Percentiles rank a stretch among this genome's conserved stretches.
phyloP scores from a whole-genome alignment of 2,888 invertebrate genomes.

The Strigamia transsilvanica region DNA sequence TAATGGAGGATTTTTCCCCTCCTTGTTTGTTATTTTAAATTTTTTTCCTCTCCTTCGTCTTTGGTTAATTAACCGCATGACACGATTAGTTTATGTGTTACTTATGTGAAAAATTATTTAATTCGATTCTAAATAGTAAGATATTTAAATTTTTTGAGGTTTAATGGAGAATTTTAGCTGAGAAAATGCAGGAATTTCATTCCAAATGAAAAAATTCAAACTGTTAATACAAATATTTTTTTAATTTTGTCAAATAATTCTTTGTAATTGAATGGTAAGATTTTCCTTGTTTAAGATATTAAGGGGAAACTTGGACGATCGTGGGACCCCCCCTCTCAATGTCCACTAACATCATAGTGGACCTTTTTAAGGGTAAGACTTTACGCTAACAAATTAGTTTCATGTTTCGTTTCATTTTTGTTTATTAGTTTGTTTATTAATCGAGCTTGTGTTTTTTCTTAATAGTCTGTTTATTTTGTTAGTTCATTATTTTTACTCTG shows the following conservation, averaged over 20 bases:
- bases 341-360: slow-evolving; percentile 31
- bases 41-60: not conserved
- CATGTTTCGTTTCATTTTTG: slow-evolving; percentile 36
- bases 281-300: slow-evolving; percentile 32
- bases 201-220: too few relatives aligned
- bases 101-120: not conserved
- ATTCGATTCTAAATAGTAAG: too few relatives aligned
- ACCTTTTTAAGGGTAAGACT: slow-evolving; percentile 14
- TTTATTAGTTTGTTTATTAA: slow-evolving; percentile 49
- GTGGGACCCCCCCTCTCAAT: not conserved
- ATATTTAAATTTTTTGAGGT: too few relatives aligned
- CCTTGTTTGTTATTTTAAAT: not conserved
- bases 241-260: not conserved
- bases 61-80: slow-evolving; percentile 41
- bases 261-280: slow-evolving; percentile 11
- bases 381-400: slow-evolving; percentile 7
- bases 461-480: slow-evolving; percentile 34
- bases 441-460: not conserved
- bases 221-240: too few relatives aligned
- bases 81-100: not conserved
- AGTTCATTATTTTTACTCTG: slow-evolving; percentile 52
- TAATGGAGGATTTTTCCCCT: not conserved
- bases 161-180: too few relatives aligned
- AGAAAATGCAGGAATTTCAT: too few relatives aligned
- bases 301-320: slow-evolving; percentile 44